phyloP scores from a whole-genome alignment of 1,140 invertebrate species.

The Diorhabda elongata region DNA sequence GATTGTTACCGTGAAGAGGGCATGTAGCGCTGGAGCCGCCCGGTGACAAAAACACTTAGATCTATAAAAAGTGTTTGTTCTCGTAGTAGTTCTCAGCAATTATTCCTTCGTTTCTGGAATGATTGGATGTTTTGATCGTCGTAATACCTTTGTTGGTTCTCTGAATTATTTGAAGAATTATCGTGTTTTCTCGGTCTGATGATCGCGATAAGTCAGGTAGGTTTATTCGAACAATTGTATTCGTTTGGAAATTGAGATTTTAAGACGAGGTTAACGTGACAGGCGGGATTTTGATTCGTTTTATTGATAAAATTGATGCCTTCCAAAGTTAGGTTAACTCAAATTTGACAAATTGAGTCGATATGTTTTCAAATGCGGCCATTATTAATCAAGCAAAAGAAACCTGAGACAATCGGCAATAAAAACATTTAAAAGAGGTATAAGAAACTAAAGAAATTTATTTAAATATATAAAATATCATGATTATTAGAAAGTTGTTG shows the following conservation, averaged over 20 bases:
- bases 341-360: no score
- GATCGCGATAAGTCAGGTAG: background rate
- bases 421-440: no score
- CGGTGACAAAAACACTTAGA: background rate
- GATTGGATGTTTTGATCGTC: background rate
- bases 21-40: background rate
- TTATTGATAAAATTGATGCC: no score
- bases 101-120: constrained; percentile 2
- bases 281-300: no score
- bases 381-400: no score
- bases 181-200: background rate
- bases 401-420: no score
- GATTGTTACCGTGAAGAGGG: background rate
- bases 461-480: no score
- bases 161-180: background rate
- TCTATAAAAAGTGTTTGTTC: constrained; percentile 1
- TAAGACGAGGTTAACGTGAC: background rate
- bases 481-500: no score
- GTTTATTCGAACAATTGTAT: background rate
- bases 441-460: no score
- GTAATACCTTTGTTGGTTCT: background rate
- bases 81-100: background rate
- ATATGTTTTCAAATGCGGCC: no score
- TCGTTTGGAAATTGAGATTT: background rate
- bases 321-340: no score